Base-by-base conservation (phyloP, 92 coral and sea anemone species). In the Porites rus region DNA sequence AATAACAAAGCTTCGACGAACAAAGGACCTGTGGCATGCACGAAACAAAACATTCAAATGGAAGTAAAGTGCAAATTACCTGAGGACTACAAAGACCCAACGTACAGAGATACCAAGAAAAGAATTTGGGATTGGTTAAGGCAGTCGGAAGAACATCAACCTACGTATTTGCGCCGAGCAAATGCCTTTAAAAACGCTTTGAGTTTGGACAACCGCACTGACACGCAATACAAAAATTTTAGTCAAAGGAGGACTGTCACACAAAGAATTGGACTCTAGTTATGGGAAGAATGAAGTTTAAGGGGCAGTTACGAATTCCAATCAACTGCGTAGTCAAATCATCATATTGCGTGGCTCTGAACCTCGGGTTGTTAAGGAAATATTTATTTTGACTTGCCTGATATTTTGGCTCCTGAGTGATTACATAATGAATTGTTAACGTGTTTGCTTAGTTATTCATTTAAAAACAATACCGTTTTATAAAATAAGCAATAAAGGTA, bases 121-220 rank as follows among this genome's bases (percentile, higher is more conserved):
- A 69, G 97, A 80, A 89, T 94, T 24, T 77, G 91, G 64, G 97
- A 91, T 60, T 94, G 97, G 97, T 62, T 94, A 31, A 84, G 76
- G 51, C 84, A 92, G 24, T 88, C 93, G 2, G 93, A 92, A 59
- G 81, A 80, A 28, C 92, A 88, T 14, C 83, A 83, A 58, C 95
- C 97, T 13, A 51, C 92, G 7, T 91, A 89, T 72, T 65, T 90
- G 53, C 90, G 94, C 17, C 86, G 93, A 25, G 87, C 84, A 11
- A 84, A 84, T 73, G 79, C 85, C 20, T 53, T 69, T 77, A 86
- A 72, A 31, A 89, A 89, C 62, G 65, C 83, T 24, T 70, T 68
- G 56, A 63, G 28, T 17, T 68, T 10, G 20, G 21, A 68, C 62
- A 21, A 43, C 46, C 46, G 46, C 12, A 28, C 18, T 22, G 61